Conservation (phyloP, 2,113 vertebrate species). For the Verasper variegatus region DNA sequence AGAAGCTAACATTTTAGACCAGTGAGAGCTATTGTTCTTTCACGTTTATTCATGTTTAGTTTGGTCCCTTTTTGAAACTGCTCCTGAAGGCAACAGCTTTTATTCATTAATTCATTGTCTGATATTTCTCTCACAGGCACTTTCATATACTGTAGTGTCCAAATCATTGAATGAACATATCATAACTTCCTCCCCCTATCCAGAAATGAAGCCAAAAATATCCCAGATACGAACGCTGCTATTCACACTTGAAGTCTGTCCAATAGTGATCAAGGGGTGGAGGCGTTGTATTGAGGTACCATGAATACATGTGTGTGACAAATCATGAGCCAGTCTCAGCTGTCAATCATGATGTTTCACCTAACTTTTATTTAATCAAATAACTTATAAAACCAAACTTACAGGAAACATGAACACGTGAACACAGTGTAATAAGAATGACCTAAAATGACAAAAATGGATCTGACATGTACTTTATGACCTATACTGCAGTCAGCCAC, state of each 20-base stretch:
- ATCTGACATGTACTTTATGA: background rate
- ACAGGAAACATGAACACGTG: no score
- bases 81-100: slow-evolving; percentile 5
- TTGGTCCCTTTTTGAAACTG: background rate
- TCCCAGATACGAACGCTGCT: background rate
- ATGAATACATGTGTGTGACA: no score
- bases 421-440: no score
- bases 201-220: background rate
- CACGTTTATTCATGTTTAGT: background rate
- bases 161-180: background rate
- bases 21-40: background rate
- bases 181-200: background rate
- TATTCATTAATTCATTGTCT: slow-evolving; percentile 16
- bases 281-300: background rate
- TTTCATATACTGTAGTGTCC: background rate
- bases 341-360: no score
- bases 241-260: background rate
- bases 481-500: no score
- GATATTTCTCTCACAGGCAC: slow-evolving; percentile 8
- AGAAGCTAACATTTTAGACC: slow-evolving; percentile 11
- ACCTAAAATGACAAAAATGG: no score
- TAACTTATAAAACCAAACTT: no score
- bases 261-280: background rate
- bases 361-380: no score
- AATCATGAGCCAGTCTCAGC: no score